Percentiles rank a stretch among this genome's conserved stretches.
These are phyloP conservation scores for Drosophila testacea DNA, from an alignment of 2,888 invertebrate species.

Conservation along the genomic window DNA sequence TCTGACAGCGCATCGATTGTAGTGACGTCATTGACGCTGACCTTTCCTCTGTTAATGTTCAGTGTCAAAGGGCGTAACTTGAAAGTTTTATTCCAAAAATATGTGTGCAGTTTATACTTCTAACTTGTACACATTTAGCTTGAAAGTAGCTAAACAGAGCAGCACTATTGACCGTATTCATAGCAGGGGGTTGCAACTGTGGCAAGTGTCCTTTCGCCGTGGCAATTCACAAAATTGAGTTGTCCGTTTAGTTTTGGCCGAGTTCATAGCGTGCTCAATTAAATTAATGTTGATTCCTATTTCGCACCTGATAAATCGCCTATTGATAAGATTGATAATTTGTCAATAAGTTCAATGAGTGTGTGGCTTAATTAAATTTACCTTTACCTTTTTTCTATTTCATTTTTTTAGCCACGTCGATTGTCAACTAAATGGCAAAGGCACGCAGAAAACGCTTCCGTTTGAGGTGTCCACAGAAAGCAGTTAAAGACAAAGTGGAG, in stretches of 20 bases:
- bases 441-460: slow-evolving; percentile 74
- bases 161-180: slow-evolving; percentile 25
- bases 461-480: slow-evolving; percentile 59
- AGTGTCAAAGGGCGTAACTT: background rate
- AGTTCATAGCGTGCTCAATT: slow-evolving; percentile 41
- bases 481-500: slow-evolving; percentile 28
- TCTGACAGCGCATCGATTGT: slow-evolving; percentile 9
- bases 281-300: slow-evolving; percentile 44
- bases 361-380: slow-evolving; percentile 5
- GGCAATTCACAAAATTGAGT: slow-evolving; percentile 25
- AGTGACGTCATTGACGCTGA: slow-evolving; percentile 14
- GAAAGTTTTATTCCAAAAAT: slow-evolving; percentile 6
- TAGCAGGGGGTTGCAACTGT: slow-evolving; percentile 9
- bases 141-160: slow-evolving; percentile 10
- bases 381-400: background rate
- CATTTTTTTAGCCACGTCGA: slow-evolving; percentile 41
- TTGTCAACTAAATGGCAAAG: slow-evolving; percentile 70
- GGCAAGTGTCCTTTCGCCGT: slow-evolving; percentile 1
- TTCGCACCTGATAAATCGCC: slow-evolving; percentile 46
- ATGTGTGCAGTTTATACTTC: background rate
- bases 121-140: slow-evolving; percentile 8
- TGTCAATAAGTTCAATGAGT: slow-evolving; percentile 16
- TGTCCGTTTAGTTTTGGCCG: slow-evolving; percentile 15
- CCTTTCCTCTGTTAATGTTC: slow-evolving; percentile 3
- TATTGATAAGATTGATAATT: slow-evolving; percentile 22